Evolutionary conservation across 1,140 invertebrate genomes (phyloP), one percentile per base, ranked within the genome.

Genomic region (Ceratina calcarata): DNA sequence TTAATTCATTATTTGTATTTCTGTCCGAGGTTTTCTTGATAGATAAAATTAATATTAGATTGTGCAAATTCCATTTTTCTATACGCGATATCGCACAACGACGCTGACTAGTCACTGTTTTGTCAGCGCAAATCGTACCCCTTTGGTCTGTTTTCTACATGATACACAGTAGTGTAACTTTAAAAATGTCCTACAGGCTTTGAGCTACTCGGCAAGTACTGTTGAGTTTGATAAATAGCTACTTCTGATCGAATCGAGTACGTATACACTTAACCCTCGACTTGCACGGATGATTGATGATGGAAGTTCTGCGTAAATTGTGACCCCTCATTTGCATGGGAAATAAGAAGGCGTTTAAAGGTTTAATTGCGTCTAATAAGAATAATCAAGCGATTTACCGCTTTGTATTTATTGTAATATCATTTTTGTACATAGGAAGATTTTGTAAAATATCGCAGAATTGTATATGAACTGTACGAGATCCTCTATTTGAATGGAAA

Each of bases 41-140:
- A 10, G 7, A 10, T 45, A 45, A 45, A 45, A 45, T 8, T 6
- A 45, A 45, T 45, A 6, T 45, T 45, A 45, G 37, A 45, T 45
- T 6, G 37, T 10, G 37, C 37, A 45, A 45, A 45, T 10, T 45
- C 6, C 3, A 45, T 10, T 45, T 45, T 45, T 45, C 4, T 32
- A 18, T 55, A 55, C 8, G 53, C 37, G 24, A 49, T n/a, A 70
- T 20, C 7, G 24, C 70, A n/a, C 60, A 61, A 64, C 55, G 72
- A 51, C n/a, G 60, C 60, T 78, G 72, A 72, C 51, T 78, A 32
- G 32, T 57, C 4, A 78, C n/a, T 15, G 64, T 55, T 55, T 13
- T 57, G 22, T 20, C 55, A 72, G 69, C 13, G 8, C 55, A 57
- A 78, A 13, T 18, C n/a, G 0, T 55, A 27, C 13, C 12, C 37